Base-by-base conservation (phyloP, 1,140 invertebrate species). In the Kradibia gibbosae region DNA sequence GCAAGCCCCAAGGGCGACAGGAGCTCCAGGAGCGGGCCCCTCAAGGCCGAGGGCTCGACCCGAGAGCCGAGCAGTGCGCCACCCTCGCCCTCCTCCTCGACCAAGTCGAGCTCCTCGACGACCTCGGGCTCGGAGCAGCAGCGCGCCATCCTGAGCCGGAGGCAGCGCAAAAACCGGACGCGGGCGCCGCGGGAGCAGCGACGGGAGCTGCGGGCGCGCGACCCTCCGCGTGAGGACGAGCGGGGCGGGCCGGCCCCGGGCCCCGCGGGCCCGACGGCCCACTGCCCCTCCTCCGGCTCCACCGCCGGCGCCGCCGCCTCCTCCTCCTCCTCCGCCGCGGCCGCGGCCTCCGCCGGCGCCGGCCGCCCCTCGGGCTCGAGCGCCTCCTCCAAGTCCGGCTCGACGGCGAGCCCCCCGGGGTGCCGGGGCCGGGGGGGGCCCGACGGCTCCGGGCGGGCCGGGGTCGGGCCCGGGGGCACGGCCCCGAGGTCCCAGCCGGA, bases 91-190 rank as follows among this genome's bases (percentile, higher is more conserved):
- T 80, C 77, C 3, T 55, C 78, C n/a, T 77, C 75, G 36, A 82
- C 75, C 42, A 53, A 53, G 31, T 80, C 78, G 31, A 67, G 25
- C 36, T 73, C 70, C 2, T 80, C 78, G 25, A 8, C 36, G 13
- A 25, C 0, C 50, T 70, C 62, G 1, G 22, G 57, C 28, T 50
- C 20, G 17, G 80, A 86, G 20, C 62, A 86, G 53, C 80, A 83
- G 25, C 78, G 83, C 42, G 62, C 85, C 11, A 83, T 80, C 7
- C 83, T 92, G 70, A 89, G 86, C 50, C 85, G 91, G 7, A 83
- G 91, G 8, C 91, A 92, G 75, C 88, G 89, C 22, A 92, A 91
- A 78, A 92, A 93, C 80, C 86, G 89, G 7, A 88, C 87, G 0
- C 84, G 90, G 34, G 86, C 82, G 25, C 84, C 85, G 0, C 84